Evolutionary conservation across 2,888 invertebrate species (phyloP).

Genomic region (Sericinus montela): DNA sequence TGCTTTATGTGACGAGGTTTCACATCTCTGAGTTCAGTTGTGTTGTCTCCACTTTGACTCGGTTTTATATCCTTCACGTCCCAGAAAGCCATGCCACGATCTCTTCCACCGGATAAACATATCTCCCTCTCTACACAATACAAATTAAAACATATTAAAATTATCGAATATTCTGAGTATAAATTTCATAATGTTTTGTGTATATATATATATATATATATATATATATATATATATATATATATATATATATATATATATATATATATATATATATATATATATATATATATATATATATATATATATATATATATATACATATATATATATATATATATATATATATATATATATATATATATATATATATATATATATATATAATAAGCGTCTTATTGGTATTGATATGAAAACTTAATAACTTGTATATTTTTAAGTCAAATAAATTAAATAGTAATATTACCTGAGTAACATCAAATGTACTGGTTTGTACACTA

Average conservation of each 20-base stretch:
- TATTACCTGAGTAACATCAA: conserved; percentile 66
- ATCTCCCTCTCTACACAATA: conserved; percentile 59
- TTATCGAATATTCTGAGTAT: no score
- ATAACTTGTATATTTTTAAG: background rate
- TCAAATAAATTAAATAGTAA: background rate
- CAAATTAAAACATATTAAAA: conserved; percentile 4
- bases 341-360: no score
- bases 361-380: no score
- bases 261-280: no score
- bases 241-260: no score
- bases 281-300: no score
- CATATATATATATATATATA: no score
- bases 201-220: no score
- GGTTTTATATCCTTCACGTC: conserved; percentile 54
- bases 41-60: conserved; percentile 38
- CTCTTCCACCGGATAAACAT: conserved; percentile 80
- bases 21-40: conserved; percentile 39
- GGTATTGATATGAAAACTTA: no score
- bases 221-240: no score
- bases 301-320: no score
- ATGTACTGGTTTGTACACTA: conserved; percentile 49
- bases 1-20: conserved; percentile 52
- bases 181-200: conserved; percentile 1
- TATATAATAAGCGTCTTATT: no score
- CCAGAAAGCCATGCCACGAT: conserved; percentile 77